Percentiles rank a stretch among this genome's conserved stretches.
Conservation (phyloP, 1,140 invertebrate species). For the Spodoptera litura region DNA sequence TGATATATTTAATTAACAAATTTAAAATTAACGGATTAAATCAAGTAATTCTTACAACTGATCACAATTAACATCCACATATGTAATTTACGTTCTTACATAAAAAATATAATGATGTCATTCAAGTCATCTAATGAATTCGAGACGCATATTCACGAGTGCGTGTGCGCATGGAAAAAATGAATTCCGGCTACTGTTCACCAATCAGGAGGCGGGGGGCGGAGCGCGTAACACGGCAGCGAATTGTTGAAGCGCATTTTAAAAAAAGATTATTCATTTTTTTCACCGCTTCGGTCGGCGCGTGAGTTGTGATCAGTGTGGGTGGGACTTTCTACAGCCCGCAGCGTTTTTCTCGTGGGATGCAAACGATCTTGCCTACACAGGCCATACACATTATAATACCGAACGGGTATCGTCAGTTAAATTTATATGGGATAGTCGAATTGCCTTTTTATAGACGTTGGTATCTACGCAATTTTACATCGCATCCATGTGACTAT, state of each 20-base stretch:
- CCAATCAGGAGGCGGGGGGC: constrained; percentile 73
- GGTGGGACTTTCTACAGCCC: constrained; percentile 82
- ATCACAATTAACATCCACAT: not conserved
- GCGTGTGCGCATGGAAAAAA: constrained; percentile 55
- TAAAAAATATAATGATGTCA: not conserved
- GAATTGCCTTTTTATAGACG: constrained; percentile 39
- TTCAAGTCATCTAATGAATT: constrained; percentile 46
- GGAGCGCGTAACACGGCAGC: constrained; percentile 79
- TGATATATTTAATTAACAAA: too few species aligned
- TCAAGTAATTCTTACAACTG: not conserved
- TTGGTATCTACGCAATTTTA: constrained; percentile 20
- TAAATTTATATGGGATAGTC: constrained; percentile 45
- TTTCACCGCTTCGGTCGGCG: constrained; percentile 58
- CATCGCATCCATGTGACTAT: not conserved
- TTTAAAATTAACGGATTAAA: too few species aligned
- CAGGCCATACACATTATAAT: constrained; percentile 39
- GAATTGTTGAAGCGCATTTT: constrained; percentile 66
- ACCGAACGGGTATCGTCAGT: constrained; percentile 41
- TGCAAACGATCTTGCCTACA: constrained; percentile 45
- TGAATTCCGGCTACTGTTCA: constrained; percentile 72
- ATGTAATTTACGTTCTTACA: too few species aligned
- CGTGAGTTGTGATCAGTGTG: constrained; percentile 62
- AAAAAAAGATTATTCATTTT: constrained; percentile 74
- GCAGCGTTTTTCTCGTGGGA: constrained; percentile 74
- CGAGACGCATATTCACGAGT: constrained; percentile 38